These are phyloP conservation scores for Mythimna lalbum DNA, from an alignment of 2,888 invertebrate genomes.

Conservation along the genomic window DNA sequence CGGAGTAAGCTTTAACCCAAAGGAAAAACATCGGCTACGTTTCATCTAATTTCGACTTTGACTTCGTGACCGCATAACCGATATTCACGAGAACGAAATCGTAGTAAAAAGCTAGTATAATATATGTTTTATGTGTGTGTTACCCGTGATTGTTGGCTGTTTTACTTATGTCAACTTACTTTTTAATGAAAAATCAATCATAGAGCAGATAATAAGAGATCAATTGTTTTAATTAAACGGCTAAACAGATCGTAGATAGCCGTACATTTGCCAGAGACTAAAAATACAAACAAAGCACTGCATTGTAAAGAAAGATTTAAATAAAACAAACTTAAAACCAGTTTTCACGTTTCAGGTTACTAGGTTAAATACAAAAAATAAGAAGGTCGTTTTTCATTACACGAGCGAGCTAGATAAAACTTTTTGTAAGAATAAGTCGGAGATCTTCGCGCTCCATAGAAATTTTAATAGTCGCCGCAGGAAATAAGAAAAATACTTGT, in stretches of 20 bases:
- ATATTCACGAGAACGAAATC: no score
- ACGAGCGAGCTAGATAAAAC: conserved; percentile 33
- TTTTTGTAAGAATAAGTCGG: conserved; percentile 37
- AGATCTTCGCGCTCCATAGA: conserved; percentile 31
- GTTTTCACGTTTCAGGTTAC: conserved; percentile 11
- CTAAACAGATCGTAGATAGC: no score
- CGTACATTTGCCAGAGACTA: no score
- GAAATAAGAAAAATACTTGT: conserved; percentile 63
- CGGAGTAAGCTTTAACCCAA: no score
- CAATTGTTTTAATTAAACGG: no score
- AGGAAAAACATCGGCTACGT: no score
- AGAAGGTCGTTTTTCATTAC: conserved; percentile 50
- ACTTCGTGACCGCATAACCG: no score
- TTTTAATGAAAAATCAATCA: neutral
- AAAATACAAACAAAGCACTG: conserved; percentile 1
- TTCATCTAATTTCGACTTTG: no score
- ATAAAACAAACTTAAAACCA: conserved; percentile 5
- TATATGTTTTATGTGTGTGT: neutral
- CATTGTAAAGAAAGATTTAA: conserved; percentile 1
- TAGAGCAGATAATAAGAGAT: neutral
- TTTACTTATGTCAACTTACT: no score
- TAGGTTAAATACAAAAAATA: conserved; percentile 27
- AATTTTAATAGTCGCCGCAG: conserved; percentile 57
- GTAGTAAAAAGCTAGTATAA: no score
- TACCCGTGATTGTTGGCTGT: no score